Conservation (phyloP, 2,888 invertebrate genomes). For the Lottia gigantea region DNA sequence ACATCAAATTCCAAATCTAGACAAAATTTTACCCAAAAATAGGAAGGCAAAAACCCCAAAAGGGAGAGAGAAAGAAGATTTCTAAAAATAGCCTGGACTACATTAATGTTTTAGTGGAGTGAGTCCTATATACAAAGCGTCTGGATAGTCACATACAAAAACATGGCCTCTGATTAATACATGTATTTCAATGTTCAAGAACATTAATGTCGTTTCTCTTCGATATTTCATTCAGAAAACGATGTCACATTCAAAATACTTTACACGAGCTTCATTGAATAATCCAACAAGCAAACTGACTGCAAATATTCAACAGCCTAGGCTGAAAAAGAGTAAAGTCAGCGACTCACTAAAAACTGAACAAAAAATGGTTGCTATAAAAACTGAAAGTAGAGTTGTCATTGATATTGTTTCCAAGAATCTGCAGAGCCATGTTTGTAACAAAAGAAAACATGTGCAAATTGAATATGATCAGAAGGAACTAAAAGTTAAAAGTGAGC, state of each 20-base stretch:
- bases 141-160: too few species aligned
- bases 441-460: slow-evolving; percentile 24
- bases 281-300: background rate
- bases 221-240: background rate
- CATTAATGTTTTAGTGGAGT: too few species aligned
- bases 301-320: too few species aligned
- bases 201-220: too few species aligned
- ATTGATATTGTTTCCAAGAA: slow-evolving; percentile 10
- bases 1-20: too few species aligned
- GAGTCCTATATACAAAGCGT: too few species aligned
- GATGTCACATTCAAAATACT: slow-evolving; percentile 25
- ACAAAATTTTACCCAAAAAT: too few species aligned
- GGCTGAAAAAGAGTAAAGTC: background rate
- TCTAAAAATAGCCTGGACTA: too few species aligned
- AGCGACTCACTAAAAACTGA: background rate
- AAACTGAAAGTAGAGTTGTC: background rate
- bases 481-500: background rate
- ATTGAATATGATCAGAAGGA: slow-evolving; percentile 16
- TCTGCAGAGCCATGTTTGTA: background rate
- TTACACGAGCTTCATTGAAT: slow-evolving; percentile 19
- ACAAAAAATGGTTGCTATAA: background rate
- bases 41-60: too few species aligned
- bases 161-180: too few species aligned
- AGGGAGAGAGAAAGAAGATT: too few species aligned
- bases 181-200: too few species aligned